phyloP scores from a whole-genome alignment of 2,113 vertebrate genomes.

The Perca flavescens region DNA sequence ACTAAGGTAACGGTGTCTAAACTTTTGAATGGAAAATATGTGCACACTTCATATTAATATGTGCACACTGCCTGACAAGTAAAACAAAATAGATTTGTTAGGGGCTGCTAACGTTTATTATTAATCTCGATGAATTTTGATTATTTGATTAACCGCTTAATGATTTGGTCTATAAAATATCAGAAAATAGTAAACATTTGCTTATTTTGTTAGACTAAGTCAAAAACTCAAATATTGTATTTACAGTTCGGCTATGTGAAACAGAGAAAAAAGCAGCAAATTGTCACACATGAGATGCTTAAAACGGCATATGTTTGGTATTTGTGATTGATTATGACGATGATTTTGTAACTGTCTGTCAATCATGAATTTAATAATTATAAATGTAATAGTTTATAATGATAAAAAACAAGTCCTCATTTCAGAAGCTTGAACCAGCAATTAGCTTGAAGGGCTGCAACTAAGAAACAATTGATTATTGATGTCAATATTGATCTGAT shows the following conservation, averaged over 20 bases:
- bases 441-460: neutral
- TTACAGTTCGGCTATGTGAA: neutral
- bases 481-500: neutral
- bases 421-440: neutral
- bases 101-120: neutral
- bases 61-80: no score
- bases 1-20: neutral
- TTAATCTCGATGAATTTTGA: neutral
- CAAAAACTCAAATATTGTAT: neutral
- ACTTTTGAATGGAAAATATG: conserved; percentile 33
- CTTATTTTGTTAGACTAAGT: neutral
- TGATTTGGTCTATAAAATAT: neutral
- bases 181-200: neutral
- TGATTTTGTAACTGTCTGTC: neutral
- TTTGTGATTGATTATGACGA: neutral
- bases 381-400: neutral
- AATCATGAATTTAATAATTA: no score
- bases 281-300: neutral
- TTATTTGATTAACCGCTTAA: neutral
- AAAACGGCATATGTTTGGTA: neutral
- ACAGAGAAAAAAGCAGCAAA: neutral
- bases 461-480: neutral
- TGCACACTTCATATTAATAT: neutral
- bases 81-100: no score
- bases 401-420: no score